A percentile compares a stretch with the other conserved stretches of the same genome.
Evolutionary conservation across 2,797 vertebrate species (phyloP).

Genomic region (Erpetoichthys calabaricus): DNA sequence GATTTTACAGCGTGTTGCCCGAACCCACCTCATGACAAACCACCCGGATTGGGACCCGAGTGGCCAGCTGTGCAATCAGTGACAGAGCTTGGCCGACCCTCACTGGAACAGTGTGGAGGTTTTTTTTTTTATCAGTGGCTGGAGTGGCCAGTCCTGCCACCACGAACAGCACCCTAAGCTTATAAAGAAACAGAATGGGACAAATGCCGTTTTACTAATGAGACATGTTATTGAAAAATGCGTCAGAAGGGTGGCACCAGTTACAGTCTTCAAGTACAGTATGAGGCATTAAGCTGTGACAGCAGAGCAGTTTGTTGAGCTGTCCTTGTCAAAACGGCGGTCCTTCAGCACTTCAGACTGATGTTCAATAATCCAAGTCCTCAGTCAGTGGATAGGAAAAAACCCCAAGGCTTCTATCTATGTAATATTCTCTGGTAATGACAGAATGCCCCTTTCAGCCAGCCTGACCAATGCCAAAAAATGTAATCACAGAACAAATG

Average conservation of each 20-base stretch:
- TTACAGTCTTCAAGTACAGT: conserved; percentile 14
- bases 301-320: conserved; percentile 25
- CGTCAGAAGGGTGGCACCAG: conserved; percentile 39
- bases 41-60: too few species aligned
- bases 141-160: too few species aligned
- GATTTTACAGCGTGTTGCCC: too few species aligned
- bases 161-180: too few species aligned
- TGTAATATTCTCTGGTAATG: conserved; percentile 55
- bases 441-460: conserved; percentile 61
- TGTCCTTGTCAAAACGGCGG: conserved; percentile 34
- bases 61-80: too few species aligned
- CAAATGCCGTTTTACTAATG: too few species aligned
- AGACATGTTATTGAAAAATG: neutral
- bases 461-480: conserved; percentile 34
- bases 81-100: too few species aligned
- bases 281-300: conserved; percentile 21
- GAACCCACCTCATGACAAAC: too few species aligned
- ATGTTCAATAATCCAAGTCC: conserved; percentile 41
- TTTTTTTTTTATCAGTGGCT: too few species aligned
- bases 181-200: too few species aligned
- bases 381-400: conserved; percentile 24
- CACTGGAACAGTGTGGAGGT: too few species aligned
- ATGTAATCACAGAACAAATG: conserved; percentile 39
- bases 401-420: conserved; percentile 29
- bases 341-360: conserved; percentile 32